These are phyloP conservation scores for Lathronympha strigana DNA, from an alignment of 2,888 invertebrate genomes.

Conservation along the genomic window DNA sequence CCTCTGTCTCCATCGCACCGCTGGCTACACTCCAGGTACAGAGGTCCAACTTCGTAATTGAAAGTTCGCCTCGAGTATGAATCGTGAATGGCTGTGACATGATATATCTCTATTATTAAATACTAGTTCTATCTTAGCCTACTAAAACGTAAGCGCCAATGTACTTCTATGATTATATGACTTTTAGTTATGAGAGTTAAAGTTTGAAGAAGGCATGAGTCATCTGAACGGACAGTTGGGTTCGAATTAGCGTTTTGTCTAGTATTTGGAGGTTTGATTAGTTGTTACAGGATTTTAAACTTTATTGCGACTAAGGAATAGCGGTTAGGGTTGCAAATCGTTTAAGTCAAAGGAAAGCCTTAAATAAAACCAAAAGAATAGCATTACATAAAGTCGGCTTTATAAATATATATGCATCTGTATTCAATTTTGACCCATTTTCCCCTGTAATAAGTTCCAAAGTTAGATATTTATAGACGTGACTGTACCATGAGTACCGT, in stretches of 20 bases:
- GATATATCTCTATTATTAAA: conserved; percentile 44
- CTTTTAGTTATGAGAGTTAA: neutral
- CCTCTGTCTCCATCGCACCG: conserved; percentile 12
- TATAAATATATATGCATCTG: no score
- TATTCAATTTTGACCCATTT: no score
- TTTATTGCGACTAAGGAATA: neutral
- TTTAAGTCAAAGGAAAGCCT: neutral
- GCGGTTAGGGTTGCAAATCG: neutral
- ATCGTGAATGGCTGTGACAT: conserved; percentile 48
- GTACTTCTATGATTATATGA: neutral
- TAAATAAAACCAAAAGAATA: no score
- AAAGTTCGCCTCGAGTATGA: conserved; percentile 56
- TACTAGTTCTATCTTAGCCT: conserved; percentile 22
- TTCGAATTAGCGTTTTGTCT: conserved; percentile 22
- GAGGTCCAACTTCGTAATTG: conserved; percentile 63
- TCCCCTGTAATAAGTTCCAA: no score
- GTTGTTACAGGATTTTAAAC: neutral
- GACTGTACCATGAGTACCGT: no score
- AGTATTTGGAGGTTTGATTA: neutral
- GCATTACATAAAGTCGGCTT: no score
- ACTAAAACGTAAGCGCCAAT: neutral
- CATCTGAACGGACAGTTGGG: conserved; percentile 26
- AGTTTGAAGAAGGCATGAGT: conserved; percentile 35
- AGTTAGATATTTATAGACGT: no score
- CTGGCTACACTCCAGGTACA: conserved; percentile 65